Base-by-base conservation (phyloP, 2,113 vertebrate genomes). In the Zosterops borbonicus region DNA sequence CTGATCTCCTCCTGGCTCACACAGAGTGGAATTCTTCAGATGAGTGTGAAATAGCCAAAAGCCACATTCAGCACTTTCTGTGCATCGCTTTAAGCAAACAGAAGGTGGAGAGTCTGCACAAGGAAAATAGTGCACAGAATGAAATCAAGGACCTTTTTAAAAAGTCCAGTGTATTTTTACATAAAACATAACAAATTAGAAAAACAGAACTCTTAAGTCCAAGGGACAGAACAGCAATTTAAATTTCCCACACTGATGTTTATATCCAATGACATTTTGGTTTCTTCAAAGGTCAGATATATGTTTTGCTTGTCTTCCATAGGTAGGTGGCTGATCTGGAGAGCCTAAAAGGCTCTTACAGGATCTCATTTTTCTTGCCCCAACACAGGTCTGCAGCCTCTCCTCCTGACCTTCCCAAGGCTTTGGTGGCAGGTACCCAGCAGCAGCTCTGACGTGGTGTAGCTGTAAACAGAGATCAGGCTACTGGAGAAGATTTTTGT, bases 11-110 rank as follows among this genome's bases (percentile, higher is more conserved):
- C 58, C 82, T 93, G 71, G 75, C 55, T 94, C 55, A 33, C 53
- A 25, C 70, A 63, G 46, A 4, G 53, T 73, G 37, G 49, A 73
- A 80, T 91, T 88, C 41, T 87, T 85, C 59, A 76, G 75, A 92
- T 53, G 67, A 86, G 41, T 10, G 46, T 83, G 78, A 87, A 90
- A 83, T 33, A 53, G n/a, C 70, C 82, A 56, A 88, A 83, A 88
- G 44, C 42, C 59, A 88, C 29, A 59, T 69, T 69, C 84, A 80
- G 82, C 92, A 77, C 47, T 58, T 73, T 84, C 53, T 79, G 21
- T 47, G 28, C 29, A 35, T 27, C 2, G 18, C 71, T 89, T 85
- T 41, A 81, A 83, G 79, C 58, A 83, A 85, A 77, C 31, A 87
- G 49, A 87, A 87, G 55, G 53, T 62, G 25, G 46, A 76, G 44